phyloP scores from a whole-genome alignment of 1,140 invertebrate genomes.

The Thereuonema tuberculata region DNA sequence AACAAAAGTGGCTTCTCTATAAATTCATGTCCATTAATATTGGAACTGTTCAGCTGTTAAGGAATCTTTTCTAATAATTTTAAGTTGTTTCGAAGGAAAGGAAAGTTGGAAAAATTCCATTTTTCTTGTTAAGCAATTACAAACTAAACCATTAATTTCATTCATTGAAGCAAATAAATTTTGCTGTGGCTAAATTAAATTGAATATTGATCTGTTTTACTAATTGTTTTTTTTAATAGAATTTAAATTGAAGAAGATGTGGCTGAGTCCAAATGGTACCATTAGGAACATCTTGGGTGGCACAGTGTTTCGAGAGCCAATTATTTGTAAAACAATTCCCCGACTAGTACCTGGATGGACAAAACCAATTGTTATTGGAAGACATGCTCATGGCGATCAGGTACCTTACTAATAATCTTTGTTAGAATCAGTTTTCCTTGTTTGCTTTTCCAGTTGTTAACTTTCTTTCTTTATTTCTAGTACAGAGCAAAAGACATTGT shows the following conservation, averaged over 20 bases:
- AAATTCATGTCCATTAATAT: no score
- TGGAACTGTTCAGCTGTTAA: no score
- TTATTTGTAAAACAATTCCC: constrained; percentile 76
- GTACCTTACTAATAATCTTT: no score
- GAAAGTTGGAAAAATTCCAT: no score
- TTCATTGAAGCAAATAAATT: no score
- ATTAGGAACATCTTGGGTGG: constrained; percentile 82
- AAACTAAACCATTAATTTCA: no score
- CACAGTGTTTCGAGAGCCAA: constrained; percentile 80
- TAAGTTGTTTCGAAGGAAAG: no score
- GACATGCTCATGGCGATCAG: constrained; percentile 81
- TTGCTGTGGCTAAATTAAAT: no score
- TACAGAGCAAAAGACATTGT: constrained; percentile 79
- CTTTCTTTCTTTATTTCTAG: constrained; percentile 16
- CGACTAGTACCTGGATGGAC: constrained; percentile 74
- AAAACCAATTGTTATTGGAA: constrained; percentile 63
- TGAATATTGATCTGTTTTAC: background rate
- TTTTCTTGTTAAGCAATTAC: no score
- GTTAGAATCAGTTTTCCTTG: background rate
- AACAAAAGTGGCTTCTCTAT: no score
- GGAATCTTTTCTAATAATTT: no score
- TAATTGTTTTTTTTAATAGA: constrained; percentile 42
- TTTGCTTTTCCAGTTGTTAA: background rate
- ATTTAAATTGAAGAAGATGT: constrained; percentile 87
- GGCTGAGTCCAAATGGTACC: constrained; percentile 79